Evolutionary conservation across 2,888 invertebrate genomes (phyloP), one percentile per base, ranked within the genome.

Genomic region (Rhyacophila evoluta): DNA sequence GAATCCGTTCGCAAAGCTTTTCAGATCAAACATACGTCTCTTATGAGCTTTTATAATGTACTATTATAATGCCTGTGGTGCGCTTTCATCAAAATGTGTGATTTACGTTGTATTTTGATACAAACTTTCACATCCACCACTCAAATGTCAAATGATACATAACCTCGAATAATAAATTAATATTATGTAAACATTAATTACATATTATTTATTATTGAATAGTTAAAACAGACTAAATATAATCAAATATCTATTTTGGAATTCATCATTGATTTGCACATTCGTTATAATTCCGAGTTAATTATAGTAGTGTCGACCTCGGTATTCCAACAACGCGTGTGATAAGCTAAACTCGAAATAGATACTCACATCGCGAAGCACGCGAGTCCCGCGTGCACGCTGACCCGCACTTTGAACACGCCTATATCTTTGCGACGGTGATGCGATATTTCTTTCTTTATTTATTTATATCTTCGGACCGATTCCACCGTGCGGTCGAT

Each of bases 321-420:
- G 27, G 72, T 37, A 38, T 37, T 38, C 72, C 37, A 70, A n/a
- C n/a, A n/a, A 36, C 36, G 36, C 70, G 28, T 33, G 4, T 27
- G 70, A 72, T 37, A 72, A 72, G 37, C 72, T 12, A 33, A 55
- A 38, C 72, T 38, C 27, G 19, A 72, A 72, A 72, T 72, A 72
- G 72, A 72, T 36, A 70, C 12, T 19, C 55, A 19, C 25, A 72
- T 12, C 33, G 36, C 72, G 27, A 55, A 37, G 15, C 72, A 72
- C 72, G 72, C 72, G 11, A 36, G 72, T 8, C 12, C 36, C 36
- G 72, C 72, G 19, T 72, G 72, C 19, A 37, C 15, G n/a, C 37
- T 38, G 72, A 72, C 72, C 72, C 72, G 55, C 25, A 55, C 55
- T 55, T 55, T 55, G 55, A 19, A 15, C 55, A 55, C 55, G 55